Base-by-base conservation (phyloP, 2,797 vertebrate genomes). In the Aplochiton taeniatus region DNA sequence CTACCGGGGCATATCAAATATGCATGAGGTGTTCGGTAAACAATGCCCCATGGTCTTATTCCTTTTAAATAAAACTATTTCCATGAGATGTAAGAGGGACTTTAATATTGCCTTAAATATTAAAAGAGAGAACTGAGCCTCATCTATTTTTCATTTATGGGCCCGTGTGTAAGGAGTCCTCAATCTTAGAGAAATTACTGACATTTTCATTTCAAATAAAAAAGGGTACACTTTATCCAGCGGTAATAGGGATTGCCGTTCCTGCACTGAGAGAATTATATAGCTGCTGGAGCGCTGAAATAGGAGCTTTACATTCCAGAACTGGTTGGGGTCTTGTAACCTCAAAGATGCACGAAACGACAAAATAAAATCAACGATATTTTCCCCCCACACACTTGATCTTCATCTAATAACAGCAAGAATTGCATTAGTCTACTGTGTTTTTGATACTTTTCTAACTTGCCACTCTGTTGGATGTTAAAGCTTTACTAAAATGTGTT, bases 51-150 rank as follows among this genome's bases (percentile, higher is more conserved):
- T 92, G 92, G 92, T 93, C 91, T 91, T 92, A 93, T 93, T 92
- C 89, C 89, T 92, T 92, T 93, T 91, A 91, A 93, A 93, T 92
- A 92, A 93, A 93, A 93, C 90, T 92, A 92, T 93, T 92, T 93
- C 89, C 89, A 87, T 89, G 89, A 87, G 87, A 90, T 89, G 88
- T 88, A 90, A 89, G 89, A 89, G 88, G 90, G 89, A 87, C 90
- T 93, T 94, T 93, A 94, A 94, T 93, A 93, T 92, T 93, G 91
- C 93, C 92, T 94, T 94, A 92, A 93, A 94, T 94, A 94, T 94
- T 93, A 93, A 93, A 93, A 92, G 90, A 93, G 90, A 91, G 92
- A 92, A 92, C 91, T 88, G 90, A 87, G 87, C 90, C 90, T 94
- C 93, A 93, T 94, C 90, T 91, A 94, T 94, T 92, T 94, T 94